A percentile compares a stretch with the other conserved stretches of the same genome.
These are phyloP conservation scores for Phataginus tricuspis DNA, from an alignment of 2,797 vertebrate species.

Conservation along the genomic window DNA sequence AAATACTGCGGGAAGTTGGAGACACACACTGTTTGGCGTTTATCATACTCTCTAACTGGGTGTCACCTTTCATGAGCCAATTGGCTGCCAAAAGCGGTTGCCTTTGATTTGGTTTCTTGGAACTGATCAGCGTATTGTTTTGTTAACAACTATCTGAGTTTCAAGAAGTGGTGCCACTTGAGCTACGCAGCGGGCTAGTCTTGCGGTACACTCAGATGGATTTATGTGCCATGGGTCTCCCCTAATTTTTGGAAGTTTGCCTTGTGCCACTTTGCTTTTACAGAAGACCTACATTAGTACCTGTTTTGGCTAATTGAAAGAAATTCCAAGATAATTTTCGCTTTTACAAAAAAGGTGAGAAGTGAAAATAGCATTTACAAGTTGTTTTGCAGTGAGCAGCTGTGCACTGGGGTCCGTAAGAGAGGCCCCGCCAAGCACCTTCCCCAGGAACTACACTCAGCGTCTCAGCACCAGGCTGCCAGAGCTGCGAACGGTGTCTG, in stretches of 20 bases:
- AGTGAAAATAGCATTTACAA: not conserved
- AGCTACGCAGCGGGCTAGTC: constrained; percentile 42
- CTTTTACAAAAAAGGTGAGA: not conserved
- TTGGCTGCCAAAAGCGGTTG: constrained; percentile 67
- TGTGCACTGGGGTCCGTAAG: not conserved
- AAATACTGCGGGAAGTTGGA: constrained; percentile 53
- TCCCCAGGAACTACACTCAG: not conserved
- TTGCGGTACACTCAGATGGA: constrained; percentile 18
- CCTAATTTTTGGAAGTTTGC: not conserved
- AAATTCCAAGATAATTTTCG: not conserved
- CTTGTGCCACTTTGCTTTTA: not conserved
- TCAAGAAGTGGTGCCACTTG: constrained; percentile 62
- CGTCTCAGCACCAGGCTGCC: not conserved
- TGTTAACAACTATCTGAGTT: constrained; percentile 66
- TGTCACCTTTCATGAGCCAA: constrained; percentile 73
- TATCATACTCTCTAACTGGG: constrained; percentile 67
- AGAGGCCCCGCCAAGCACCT: not conserved
- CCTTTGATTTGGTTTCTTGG: constrained; percentile 73
- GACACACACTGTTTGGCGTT: constrained; percentile 48
- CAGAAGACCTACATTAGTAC: not conserved
- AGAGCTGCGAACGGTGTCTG: not conserved
- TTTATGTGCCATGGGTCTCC: not conserved
- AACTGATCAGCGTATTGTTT: constrained; percentile 74
- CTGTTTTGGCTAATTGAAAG: not conserved
- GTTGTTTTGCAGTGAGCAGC: not conserved